These are phyloP conservation scores for Trigoniulus corallinus DNA, from an alignment of 1,140 invertebrate genomes.

Conservation along the genomic window DNA sequence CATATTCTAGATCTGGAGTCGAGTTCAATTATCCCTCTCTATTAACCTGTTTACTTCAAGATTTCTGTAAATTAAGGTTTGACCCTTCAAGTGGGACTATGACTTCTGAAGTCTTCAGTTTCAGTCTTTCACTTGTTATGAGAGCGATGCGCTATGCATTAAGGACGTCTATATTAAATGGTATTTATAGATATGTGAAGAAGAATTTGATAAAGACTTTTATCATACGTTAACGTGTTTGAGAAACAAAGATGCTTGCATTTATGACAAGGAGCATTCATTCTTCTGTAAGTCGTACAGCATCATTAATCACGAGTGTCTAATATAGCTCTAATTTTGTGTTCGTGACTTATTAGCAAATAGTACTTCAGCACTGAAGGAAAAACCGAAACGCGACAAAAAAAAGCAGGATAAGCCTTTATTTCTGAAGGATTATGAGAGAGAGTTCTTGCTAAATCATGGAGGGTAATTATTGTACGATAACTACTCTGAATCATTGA, in stretches of 20 bases:
- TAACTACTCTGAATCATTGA: constrained; percentile 10
- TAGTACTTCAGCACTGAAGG: constrained; percentile 9
- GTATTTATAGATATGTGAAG: constrained; percentile 23
- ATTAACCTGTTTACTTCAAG: background rate
- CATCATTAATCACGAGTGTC: constrained; percentile 8
- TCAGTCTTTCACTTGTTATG: background rate
- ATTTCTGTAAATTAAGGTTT: background rate
- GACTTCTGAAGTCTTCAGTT: background rate
- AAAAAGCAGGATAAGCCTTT: constrained; percentile 38
- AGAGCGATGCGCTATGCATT: background rate
- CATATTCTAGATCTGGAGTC: too few relatives aligned
- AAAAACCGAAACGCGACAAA: constrained; percentile 20
- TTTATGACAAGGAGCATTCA: constrained; percentile 56
- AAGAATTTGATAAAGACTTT: constrained; percentile 65
- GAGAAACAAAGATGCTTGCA: constrained; percentile 72
- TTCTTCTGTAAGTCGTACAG: constrained; percentile 55
- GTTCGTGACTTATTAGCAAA: background rate
- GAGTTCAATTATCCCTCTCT: too few relatives aligned
- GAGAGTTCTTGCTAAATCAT: constrained; percentile 52
- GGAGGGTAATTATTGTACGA: constrained; percentile 36
- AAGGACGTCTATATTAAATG: background rate
- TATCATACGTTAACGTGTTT: constrained; percentile 64
- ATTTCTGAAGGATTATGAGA: constrained; percentile 60
- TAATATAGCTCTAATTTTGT: constrained; percentile 3
- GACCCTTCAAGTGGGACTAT: constrained; percentile 9